Conservation (phyloP, 1,140 invertebrate species). For the Drosophila takahashii region DNA sequence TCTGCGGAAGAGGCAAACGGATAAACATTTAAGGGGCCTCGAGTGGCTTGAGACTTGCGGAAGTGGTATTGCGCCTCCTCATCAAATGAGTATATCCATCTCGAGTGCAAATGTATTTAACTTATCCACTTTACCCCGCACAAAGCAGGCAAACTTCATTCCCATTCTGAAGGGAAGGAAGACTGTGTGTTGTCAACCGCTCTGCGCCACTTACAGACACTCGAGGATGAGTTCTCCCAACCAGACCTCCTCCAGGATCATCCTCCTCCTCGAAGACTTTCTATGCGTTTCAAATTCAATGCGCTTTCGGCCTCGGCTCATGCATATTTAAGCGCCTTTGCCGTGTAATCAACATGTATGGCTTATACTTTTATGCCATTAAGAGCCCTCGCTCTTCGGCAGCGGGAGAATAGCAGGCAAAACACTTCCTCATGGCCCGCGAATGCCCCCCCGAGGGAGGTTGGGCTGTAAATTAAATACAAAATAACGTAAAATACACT, state of each 20-base stretch:
- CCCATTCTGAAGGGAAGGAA: neutral
- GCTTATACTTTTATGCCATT: conserved; percentile 27
- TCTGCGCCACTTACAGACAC: conserved; percentile 4
- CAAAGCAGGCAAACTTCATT: conserved; percentile 17
- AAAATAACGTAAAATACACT: conserved; percentile 68
- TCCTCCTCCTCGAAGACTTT: neutral
- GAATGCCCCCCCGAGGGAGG: conserved; percentile 12
- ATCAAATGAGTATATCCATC: conserved; percentile 15
- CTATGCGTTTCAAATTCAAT: conserved; percentile 22
- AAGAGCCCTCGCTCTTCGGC: neutral
- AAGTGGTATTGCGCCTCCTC: neutral
- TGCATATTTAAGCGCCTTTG: conserved; percentile 49
- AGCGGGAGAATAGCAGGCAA: neutral
- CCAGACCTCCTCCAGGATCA: neutral
- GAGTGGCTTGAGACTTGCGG: conserved; percentile 11
- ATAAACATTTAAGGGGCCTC: conserved; percentile 30
- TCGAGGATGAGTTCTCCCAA: neutral
- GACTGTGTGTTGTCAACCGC: neutral
- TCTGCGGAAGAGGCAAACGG: conserved; percentile 11
- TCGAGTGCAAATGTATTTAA: conserved; percentile 24
- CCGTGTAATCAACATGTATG: conserved; percentile 42
- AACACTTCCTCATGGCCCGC: neutral
- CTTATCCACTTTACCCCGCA: conserved; percentile 19
- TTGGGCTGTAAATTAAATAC: conserved; percentile 57
- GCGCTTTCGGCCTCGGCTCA: conserved; percentile 27